phyloP scores from a whole-genome alignment of 2,797 vertebrate genomes.

The Merluccius polli region DNA sequence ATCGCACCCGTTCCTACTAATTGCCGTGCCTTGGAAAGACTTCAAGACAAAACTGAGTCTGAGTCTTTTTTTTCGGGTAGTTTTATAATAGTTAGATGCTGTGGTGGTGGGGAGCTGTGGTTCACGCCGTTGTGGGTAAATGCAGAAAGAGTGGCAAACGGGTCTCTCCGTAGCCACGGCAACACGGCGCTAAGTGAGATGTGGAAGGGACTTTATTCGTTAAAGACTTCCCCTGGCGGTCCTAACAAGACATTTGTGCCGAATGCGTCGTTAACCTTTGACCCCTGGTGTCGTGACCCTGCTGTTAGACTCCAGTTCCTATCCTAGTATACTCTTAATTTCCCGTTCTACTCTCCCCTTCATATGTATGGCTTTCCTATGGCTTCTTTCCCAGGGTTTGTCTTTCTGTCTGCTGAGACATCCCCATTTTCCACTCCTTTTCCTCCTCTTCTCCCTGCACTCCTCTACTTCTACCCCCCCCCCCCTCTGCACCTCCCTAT shows the following conservation, averaged over 20 bases:
- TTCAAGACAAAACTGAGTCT: no score
- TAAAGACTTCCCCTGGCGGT: slow-evolving; percentile 2
- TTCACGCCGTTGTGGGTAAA: neutral
- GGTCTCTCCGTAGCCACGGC: neutral
- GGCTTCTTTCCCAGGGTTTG: neutral
- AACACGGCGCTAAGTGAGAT: neutral
- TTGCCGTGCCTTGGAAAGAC: slow-evolving; percentile 35
- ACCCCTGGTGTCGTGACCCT: neutral
- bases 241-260: neutral
- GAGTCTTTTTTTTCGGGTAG: slow-evolving; percentile 5
- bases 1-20: slow-evolving; percentile 25
- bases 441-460: neutral
- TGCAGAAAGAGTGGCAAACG: neutral
- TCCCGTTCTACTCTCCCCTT: neutral
- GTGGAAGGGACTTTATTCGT: slow-evolving; percentile 23
- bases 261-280: neutral
- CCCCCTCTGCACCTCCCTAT: neutral
- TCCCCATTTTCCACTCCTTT: neutral
- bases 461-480: neutral
- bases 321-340: neutral
- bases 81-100: slow-evolving; percentile 6
- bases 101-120: neutral
- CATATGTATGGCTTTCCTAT: neutral
- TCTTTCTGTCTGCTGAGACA: neutral
- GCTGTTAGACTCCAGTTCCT: neutral